Conservation (phyloP, 2,797 vertebrate genomes). For the Chelon auratus region DNA sequence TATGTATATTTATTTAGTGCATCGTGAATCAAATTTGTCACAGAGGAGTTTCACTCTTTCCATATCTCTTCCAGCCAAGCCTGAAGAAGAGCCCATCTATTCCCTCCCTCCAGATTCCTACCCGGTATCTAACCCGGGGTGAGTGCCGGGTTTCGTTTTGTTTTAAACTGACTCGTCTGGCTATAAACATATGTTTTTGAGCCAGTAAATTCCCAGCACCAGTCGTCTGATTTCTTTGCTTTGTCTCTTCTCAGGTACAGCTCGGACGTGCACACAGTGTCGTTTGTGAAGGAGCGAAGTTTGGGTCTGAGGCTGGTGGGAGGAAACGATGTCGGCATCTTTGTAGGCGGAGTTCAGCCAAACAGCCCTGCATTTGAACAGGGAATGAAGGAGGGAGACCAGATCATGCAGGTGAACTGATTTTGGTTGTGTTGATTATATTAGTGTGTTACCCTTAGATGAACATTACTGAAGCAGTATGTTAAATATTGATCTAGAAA, state of each 20-base stretch:
- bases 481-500: background rate
- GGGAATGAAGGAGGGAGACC: constrained; percentile 92
- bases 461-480: background rate
- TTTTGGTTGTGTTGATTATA: no score
- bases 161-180: background rate
- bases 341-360: constrained; percentile 92
- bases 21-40: background rate
- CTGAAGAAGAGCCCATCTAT: constrained; percentile 85
- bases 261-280: constrained; percentile 82
- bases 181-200: background rate
- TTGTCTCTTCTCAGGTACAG: constrained; percentile 84
- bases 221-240: background rate
- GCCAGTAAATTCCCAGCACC: no score
- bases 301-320: constrained; percentile 93
- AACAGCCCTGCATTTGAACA: constrained; percentile 89
- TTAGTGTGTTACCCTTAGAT: background rate
- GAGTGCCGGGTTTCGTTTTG: constrained; percentile 27
- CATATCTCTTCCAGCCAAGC: constrained; percentile 65
- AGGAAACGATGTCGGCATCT: constrained; percentile 95
- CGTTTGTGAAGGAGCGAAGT: constrained; percentile 89
- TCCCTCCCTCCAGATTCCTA: constrained; percentile 86
- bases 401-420: constrained; percentile 91
- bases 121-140: constrained; percentile 78
- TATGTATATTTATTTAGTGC: background rate
- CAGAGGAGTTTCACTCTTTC: constrained; percentile 11